A percentile compares a stretch with the other conserved stretches of the same genome.
Evolutionary conservation across 2,113 vertebrate species (phyloP).

Genomic region (Steatornis caripensis): DNA sequence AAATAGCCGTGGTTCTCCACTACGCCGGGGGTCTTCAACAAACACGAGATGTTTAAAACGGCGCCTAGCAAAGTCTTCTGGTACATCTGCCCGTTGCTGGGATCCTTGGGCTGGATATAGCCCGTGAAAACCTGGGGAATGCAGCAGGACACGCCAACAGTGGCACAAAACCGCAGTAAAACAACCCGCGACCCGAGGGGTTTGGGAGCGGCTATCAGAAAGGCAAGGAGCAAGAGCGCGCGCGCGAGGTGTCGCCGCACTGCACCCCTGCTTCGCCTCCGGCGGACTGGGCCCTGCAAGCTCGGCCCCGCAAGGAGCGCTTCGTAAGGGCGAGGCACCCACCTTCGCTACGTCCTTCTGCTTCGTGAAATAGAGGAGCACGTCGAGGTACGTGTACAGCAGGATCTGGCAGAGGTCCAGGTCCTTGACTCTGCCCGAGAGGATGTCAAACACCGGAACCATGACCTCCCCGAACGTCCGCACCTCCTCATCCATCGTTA

Average conservation of each 20-base stretch:
- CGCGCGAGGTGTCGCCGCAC: rapidly evolving
- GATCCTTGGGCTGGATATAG: conserved; percentile 93
- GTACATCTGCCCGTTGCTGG: conserved; percentile 90
- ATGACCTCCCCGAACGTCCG: conserved; percentile 93
- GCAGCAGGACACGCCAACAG: not conserved
- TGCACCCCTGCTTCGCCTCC: rapidly evolving
- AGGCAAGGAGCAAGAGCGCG: no score
- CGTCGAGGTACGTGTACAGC: conserved; percentile 88
- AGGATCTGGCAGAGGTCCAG: conserved; percentile 92
- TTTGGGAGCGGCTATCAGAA: not conserved
- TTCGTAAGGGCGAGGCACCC: not conserved
- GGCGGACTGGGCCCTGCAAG: not conserved
- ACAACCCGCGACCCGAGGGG: not conserved
- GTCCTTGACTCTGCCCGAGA: conserved; percentile 86
- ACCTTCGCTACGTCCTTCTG: conserved; percentile 94
- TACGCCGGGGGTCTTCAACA: conserved; percentile 92
- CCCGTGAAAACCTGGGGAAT: conserved; percentile 84
- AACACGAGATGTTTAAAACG: conserved; percentile 88
- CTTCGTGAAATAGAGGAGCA: conserved; percentile 91
- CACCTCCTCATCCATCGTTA: conserved; percentile 90
- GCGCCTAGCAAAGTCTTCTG: conserved; percentile 90
- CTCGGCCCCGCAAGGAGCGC: rapidly evolving
- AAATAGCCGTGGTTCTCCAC: conserved; percentile 95
- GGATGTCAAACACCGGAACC: conserved; percentile 89
- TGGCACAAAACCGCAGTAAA: not conserved